phyloP scores from a whole-genome alignment of 2,797 vertebrate genomes.

The Orestias chungarensis region DNA sequence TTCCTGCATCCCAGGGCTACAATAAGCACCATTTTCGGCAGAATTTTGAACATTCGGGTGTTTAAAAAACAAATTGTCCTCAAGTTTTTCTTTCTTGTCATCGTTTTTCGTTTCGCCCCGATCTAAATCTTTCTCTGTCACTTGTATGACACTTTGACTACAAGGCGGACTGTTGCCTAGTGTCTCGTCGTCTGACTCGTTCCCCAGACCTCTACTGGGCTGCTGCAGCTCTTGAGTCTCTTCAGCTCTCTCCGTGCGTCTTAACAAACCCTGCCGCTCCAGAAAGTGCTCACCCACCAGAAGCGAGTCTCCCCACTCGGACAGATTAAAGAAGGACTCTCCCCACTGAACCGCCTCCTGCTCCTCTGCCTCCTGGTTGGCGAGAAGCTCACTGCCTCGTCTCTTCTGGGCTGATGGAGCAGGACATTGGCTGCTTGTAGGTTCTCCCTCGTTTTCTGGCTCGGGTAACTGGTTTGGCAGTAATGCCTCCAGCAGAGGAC shows the following conservation, averaged over 20 bases:
- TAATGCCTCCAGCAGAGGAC: constrained; percentile 72
- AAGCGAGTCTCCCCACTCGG: constrained; percentile 85
- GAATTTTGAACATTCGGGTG: constrained; percentile 26
- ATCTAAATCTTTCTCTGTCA: neutral
- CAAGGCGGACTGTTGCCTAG: constrained; percentile 5
- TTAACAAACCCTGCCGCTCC: constrained; percentile 63
- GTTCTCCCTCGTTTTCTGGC: constrained; percentile 46
- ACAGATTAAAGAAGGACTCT: constrained; percentile 84
- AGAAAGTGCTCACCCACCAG: constrained; percentile 81
- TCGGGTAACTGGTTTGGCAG: constrained; percentile 41
- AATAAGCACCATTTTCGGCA: constrained; percentile 68
- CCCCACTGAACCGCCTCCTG: constrained; percentile 74
- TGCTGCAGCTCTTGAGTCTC: constrained; percentile 24
- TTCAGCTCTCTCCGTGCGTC: constrained; percentile 29
- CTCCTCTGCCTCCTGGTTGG: constrained; percentile 73
- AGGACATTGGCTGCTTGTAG: constrained; percentile 3
- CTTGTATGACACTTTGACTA: neutral
- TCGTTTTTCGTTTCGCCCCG: neutral
- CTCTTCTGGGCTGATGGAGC: constrained; percentile 47
- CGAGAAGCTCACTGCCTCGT: constrained; percentile 60
- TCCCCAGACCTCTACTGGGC: constrained; percentile 22
- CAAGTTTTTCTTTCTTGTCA: neutral
- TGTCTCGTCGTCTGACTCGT: constrained; percentile 4
- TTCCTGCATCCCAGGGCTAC: constrained; percentile 89
- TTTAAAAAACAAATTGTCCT: constrained; percentile 24